Base-by-base conservation (phyloP, 2,888 invertebrate genomes). In the Incurvaria masculella region DNA sequence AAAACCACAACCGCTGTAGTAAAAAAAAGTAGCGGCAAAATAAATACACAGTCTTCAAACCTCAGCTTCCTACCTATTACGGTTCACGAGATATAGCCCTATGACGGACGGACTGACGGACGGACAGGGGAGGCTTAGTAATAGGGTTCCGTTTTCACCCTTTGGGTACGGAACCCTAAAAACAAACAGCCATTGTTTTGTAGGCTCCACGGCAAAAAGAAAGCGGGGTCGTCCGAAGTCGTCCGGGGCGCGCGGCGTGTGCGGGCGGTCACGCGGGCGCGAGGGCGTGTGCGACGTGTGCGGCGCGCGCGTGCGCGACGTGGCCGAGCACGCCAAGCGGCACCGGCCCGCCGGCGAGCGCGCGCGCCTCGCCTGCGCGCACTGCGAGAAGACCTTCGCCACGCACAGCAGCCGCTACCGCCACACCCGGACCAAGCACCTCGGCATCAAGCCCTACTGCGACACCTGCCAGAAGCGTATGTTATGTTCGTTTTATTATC, bases 391-490 rank as follows among this genome's bases (percentile, higher is more conserved):
- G 55, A 50, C 52, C 6, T 78, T 75, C 47, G 40, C 57, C 1
- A 60, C 60, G 1, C 50, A 57, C 19, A 59, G 62, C 17, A 60
- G 68, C 2, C 61, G 66, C 20, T 58, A 61, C 4, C 66, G 57
- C 52, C 79, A 79, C 52, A 57, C 66, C 18, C 65, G 58, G 49
- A 58, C 61, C 4, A 72, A 68, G 57, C 79, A 79, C 56, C 59
- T 72, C 6, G 67, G 68, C 1, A 49, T 66, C 1, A 73, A 65
- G 51, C 53, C 65, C n/a, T 58, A 61, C 42, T 79, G 79, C 57
- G 55, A 62, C 18, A 58, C 70, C 42, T 79, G 79, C 60, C 58
- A 65, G 49, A 76, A 73, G 62, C 60, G 78, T 78, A 53, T 57
- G 63, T n/a, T 48, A 16, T n/a, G 14, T 39, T n/a, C n/a, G n/a